Conservation (phyloP, 1,140 invertebrate species). For the Ips typographus region DNA sequence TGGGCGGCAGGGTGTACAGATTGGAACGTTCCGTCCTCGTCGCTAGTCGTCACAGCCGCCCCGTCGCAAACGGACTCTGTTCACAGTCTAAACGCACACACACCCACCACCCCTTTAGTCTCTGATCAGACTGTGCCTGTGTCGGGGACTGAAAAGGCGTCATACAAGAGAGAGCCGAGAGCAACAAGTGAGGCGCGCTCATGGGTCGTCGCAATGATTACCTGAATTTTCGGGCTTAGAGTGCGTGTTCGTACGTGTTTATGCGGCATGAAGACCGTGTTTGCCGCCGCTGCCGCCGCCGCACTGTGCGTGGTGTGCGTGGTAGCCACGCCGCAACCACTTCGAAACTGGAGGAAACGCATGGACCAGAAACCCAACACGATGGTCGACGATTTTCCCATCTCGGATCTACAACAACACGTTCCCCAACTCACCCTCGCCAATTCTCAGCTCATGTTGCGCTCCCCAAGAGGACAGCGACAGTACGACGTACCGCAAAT, state of each 20-base stretch:
- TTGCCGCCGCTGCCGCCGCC: slow-evolving; percentile 41
- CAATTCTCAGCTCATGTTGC: slow-evolving; percentile 61
- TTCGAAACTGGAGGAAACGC: slow-evolving; percentile 46
- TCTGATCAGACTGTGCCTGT: not conserved
- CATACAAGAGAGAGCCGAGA: slow-evolving; percentile 28
- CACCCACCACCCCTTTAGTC: slow-evolving; percentile 6
- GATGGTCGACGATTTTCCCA: slow-evolving; percentile 4
- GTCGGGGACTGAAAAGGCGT: slow-evolving; percentile 14
- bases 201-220: slow-evolving; percentile 47
- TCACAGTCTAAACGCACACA: slow-evolving; percentile 8
- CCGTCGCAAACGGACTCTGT: slow-evolving; percentile 35
- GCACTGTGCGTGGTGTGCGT: slow-evolving; percentile 50
- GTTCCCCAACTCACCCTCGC: slow-evolving; percentile 34
- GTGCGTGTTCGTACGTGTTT: slow-evolving; percentile 38
- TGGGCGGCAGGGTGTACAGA: slow-evolving; percentile 39
- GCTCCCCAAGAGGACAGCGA: slow-evolving; percentile 62
- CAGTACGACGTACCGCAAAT: slow-evolving; percentile 72
- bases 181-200: slow-evolving; percentile 46
- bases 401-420: slow-evolving; percentile 39
- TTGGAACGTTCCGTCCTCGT: slow-evolving; percentile 42
- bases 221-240: slow-evolving; percentile 38
- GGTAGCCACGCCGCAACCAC: slow-evolving; percentile 49
- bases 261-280: slow-evolving; percentile 50
- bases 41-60: slow-evolving; percentile 47
- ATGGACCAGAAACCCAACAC: slow-evolving; percentile 24